Evolutionary conservation across 1,140 invertebrate genomes (phyloP), one percentile per base, ranked within the genome.

Genomic region (Drosophila busckii): DNA sequence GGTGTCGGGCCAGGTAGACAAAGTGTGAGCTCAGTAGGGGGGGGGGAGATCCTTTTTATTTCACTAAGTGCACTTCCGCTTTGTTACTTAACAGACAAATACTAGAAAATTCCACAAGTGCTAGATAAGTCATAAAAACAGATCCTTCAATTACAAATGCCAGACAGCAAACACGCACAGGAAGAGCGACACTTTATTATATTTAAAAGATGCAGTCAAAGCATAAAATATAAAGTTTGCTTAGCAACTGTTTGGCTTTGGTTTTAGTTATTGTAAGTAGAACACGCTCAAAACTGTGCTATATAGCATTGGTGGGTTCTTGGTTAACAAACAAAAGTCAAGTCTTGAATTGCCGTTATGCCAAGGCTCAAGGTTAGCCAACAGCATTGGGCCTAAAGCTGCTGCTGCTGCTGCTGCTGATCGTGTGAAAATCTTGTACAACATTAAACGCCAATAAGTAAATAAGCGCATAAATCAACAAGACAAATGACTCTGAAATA

Each of bases 401-500:
- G 32, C 9, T 5, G 34, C 1, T 9, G 49, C 15, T 12, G 15
- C 9, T 16, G 26, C 8, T 19, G 17, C 10, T 31, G 55, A 15
- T 23, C 31, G 71, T 76, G 73, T 73, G 73, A 78, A 73, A 78
- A 68, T 68, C 62, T 68, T 80, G 68, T 78, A 49, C 45, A 62
- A 66, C 71, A 80, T 80, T 78, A 68, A 78, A 80, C 70, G 73
- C 73, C 73, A 80, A 73, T 73, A 64, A 68, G 68, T 65, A 75
- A 69, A 66, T 82, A 80, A 41, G 50, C 32, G 42, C 58, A 62
- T 80, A 80, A 80, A 80, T 80, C 73, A 80, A 69, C 75, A 65
- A 75, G 73, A 80, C 73, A 80, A 80, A 80, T 80, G 73, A 82
- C 64, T 58, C n/a, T n/a, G n/a, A 42, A 69, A 75, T 64, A 65